Base-by-base conservation (phyloP, 2,888 invertebrate genomes). In the Drosophila peninsularis region DNA sequence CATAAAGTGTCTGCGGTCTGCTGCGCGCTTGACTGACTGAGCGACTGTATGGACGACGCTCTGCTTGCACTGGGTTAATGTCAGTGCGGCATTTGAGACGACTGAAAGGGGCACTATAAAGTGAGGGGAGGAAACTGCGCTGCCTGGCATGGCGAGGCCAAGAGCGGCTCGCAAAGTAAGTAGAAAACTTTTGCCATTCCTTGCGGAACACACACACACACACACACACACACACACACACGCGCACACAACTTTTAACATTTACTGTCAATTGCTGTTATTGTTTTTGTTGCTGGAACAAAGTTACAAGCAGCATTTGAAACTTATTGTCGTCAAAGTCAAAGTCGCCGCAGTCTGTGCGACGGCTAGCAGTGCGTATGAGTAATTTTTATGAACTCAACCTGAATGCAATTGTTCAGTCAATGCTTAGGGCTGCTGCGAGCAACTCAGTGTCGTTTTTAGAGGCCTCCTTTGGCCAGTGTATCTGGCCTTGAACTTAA, bases 271-370 rank as follows among this genome's bases (percentile, higher is more conserved):
- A 55, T 55, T 76, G 61, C 14, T 60, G 32, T 42, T 55, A 41
- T 39, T 3, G 24, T 24, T n/a, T n/a, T n/a, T 62, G 45, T 27
- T 67, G 44, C 41, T 78, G 66, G 68, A 56, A 69, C 77, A 85
- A 84, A 84, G 85, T 89, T 87, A 89, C 82, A 89, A 89, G 88
- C 75, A 88, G 79, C 82, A 89, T 81, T 89, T 81, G 82, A 85
- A 85, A 88, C 68, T 89, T 82, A 89, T 76, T 67, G 49, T 39
- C 42, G 53, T 71, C 66, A 62, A 62, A 63, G 66, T 82, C 75
- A 71, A 70, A 71, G 60, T 65, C 66, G 63, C 41, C 65, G 70
- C 54, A 67, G 65, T 27, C 24, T 24, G 27, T 27, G 27, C 27
- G 27, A 1, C 27, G 27, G 27, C 27, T 6, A 27, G 27, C 27